Evolutionary conservation across 2,888 invertebrate species (phyloP), one percentile per base, ranked within the genome.

Genomic region (Dryadula phaetusa): DNA sequence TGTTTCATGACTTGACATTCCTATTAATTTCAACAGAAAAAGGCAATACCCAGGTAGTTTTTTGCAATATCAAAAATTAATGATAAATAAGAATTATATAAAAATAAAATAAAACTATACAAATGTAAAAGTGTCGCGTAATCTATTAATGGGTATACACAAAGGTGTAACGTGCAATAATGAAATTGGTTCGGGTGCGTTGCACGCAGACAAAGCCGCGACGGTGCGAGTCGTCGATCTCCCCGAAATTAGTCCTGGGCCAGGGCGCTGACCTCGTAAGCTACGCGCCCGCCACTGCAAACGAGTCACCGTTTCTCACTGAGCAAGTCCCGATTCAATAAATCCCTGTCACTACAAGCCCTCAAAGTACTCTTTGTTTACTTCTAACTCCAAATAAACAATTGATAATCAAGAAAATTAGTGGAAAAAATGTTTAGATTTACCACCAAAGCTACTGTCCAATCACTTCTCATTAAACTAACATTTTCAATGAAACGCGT

Each of bases 231-330:
- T 88, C 92, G 91, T 83, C 90, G 91, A 87, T 90, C 91, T 90
- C 88, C 92, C 88, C 92, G 90, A 86, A 92, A 92, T 92, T 92
- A 92, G 91, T 92, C 90, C 90, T 90, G 91, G 83, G 86, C 86
- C 85, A 81, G 91, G 90, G 87, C 91, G 90, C 84, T 91, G 91
- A 90, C 91, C 92, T 83, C 83, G 82, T 82, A 81, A 80, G 78
- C 77, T 77, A 80, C 74, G 75, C 78, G 77, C 77, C 72, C 70
- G 76, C 66, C 71, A 71, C 78, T 74, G 76, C 66, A 56, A 70
- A 62, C 71, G 70, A 61, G 58, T 32, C 72, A 69, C 67, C 47
- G 44, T 63, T 62, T 67, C 63, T 66, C 44, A 53, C 64, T 58
- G 66, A 64, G 67, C 46, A 60, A 68, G 67, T 66, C 67, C 62